Base-by-base conservation (phyloP, 1,140 invertebrate genomes). In the Drosophila jambulina region DNA sequence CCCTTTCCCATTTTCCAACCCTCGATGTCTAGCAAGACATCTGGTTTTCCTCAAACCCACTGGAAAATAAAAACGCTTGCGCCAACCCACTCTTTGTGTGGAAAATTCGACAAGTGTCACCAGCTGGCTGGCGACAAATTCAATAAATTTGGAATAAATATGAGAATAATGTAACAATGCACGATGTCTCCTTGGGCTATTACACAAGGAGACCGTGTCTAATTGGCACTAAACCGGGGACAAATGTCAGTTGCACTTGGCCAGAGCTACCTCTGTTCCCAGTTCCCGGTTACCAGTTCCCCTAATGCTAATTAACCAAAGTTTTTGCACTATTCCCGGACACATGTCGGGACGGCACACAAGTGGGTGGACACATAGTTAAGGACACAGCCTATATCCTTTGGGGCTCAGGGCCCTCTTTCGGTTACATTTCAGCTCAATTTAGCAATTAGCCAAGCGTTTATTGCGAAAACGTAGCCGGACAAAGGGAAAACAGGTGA, bases 271-370 rank as follows among this genome's bases (percentile, higher is more conserved):
- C 8, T 27, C 23, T n/a, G 13, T 58, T 27, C 7, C 45, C 49
- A 46, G 43, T 2, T 21, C 6, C 25, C 8, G 21, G 43, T 45
- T 45, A 13, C 43, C 45, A 46, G 13, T 25, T 32, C 29, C 34
- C 61, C 56, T 46, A 42, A 51, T 40, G 43, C 51, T 87, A 88
- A 87, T 88, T 83, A 88, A 87, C 56, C 64, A 67, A 56, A 67
- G 68, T 78, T 85, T 69, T 78, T 85, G 68, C 63, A 68, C 59
- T 77, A 56, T 56, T 56, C 53, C 53, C 21, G 32, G 53, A 53
- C 69, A 72, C 38, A 38, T 58, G 54, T 23, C 36, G 23, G 56
- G 64, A 23, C 15, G 17, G 13, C 4, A 36, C 7, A 36, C 19
- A 17, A 36, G 56, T 48, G 65, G 51, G 43, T 21, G 61, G 45